Evolutionary conservation across 23 tunicate genomes (phyloP), one percentile per base, ranked within the genome.

Genomic region (Halocynthia aurantium): DNA sequence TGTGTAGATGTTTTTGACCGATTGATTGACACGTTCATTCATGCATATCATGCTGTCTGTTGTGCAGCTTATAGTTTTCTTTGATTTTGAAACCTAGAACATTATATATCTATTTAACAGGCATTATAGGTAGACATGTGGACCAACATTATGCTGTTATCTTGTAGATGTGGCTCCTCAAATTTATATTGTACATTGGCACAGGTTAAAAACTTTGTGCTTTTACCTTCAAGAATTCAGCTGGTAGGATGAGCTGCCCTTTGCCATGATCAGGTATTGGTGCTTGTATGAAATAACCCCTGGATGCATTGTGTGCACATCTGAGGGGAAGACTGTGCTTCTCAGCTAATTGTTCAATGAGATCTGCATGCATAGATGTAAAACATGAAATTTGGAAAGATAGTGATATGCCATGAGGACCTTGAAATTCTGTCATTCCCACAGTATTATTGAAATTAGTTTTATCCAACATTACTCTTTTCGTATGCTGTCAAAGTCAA

Each of bases 211-310:
- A 31, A 31, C 44, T 31, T 31, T 31, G 44, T 31, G 44, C 44
- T 31, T 31, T 18, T n/a, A 85, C 91, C 81, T 91, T 86, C 40
- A 91, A 71, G 53, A 91, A 91, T 49, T 62, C 81, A 40, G 78
- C 69, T 13, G 97, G 91, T 7, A 91, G 70, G 8, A 76, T 65
- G 0, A 57, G 49, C 6, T 85, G 79, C 8, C 77, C 75, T 78
- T 81, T 77, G 63, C 78, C 62, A 7, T 53, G n/a, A 13, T 74
- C 78, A 11, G 77, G 13, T 6, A 76, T 17, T 19, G 85, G 85
- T 78, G 82, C 53, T 74, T 91, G 97, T 22, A 91, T 81, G 84
- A 86, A 81, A 72, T 85, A 91, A n/a, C 97, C 97, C 15, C 91
- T 61, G 6, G 91, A 62, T 7, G 73, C 77, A 52, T 77, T 91